Evolutionary conservation across 2,888 invertebrate genomes (phyloP), one percentile per base, ranked within the genome.

Genomic region (Erebia ligea): DNA sequence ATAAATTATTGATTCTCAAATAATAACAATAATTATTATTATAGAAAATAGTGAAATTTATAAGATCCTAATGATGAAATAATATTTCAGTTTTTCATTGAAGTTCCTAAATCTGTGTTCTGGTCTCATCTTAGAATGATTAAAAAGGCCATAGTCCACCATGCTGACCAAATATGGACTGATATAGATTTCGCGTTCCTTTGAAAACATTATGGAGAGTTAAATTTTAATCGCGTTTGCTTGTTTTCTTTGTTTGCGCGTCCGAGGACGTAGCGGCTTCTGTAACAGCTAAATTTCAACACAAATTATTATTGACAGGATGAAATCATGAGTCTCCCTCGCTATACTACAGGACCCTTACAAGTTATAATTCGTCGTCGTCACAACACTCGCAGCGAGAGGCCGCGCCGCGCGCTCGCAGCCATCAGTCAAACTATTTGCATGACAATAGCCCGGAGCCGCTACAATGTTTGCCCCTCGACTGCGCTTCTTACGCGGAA

Each of bases 11-110:
- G 94, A 94, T 92, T 95, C 95, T 94, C 94, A 95, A 79, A 95
- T 86, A 90, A 95, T 94, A 86, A 93, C 93, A 83, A 95, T 88
- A 80, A 96, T 94, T 75, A 94, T 86, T 84, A 95, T 82, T 79
- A 95, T 90, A 74, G 94, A 91, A 81, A 95, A 78, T 75, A 95
- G 80, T 1, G 95, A 96, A 81, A 95, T 94, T n/a, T n/a, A 79
- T 94, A 88, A 45, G 95, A 95, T n/a, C 96, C 96, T 83, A 96
- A 89, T 8, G 95, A 95, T 40, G 96, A 96, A 81, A 76, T 56
- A 21, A 95, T 83, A 94, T 96, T 96, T 95, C 96, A 96, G 34
- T 34, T 34, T 21, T 1, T 21, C 21, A 21, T 21, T 21, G 21
- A 21, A 21, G 21, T 21, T 34, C 34, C 34, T 6, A 6, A 34